These are phyloP conservation scores for Cryptus viduatorius DNA, from an alignment of 2,888 invertebrate genomes.

Conservation along the genomic window DNA sequence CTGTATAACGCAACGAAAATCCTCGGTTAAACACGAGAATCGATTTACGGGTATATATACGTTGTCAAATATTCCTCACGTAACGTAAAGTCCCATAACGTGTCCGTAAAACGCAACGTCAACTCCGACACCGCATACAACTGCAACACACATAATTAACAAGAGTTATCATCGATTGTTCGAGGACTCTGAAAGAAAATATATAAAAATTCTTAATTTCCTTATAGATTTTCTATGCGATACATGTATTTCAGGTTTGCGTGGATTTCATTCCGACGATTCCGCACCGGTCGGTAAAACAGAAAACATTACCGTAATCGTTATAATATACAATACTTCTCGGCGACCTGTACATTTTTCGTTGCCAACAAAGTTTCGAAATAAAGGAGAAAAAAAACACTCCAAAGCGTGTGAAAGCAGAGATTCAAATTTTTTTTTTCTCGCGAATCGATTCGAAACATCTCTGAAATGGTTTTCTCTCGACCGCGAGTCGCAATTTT, in stretches of 20 bases:
- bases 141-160: slow-evolving; percentile 83
- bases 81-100: slow-evolving; percentile 87
- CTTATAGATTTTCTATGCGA: too few relatives aligned
- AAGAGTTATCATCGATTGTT: not conserved
- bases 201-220: too few relatives aligned
- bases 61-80: slow-evolving; percentile 86
- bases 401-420: not conserved
- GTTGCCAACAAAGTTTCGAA: not conserved
- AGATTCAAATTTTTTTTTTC: not conserved
- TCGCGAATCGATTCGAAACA: not conserved
- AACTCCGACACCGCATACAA: slow-evolving; percentile 88
- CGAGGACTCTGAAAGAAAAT: not conserved
- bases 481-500: slow-evolving; percentile 11
- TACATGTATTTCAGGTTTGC: too few relatives aligned
- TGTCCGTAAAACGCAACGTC: slow-evolving; percentile 88
- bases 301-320: not conserved
- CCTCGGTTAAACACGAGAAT: slow-evolving; percentile 73
- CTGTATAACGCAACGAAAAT: too few relatives aligned
- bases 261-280: not conserved
- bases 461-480: not conserved
- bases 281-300: not conserved
- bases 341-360: not conserved
- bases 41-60: slow-evolving; percentile 74
- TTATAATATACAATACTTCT: not conserved
- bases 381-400: not conserved